Base-by-base conservation (phyloP, 2,113 vertebrate genomes). In the Salminus brasiliensis region DNA sequence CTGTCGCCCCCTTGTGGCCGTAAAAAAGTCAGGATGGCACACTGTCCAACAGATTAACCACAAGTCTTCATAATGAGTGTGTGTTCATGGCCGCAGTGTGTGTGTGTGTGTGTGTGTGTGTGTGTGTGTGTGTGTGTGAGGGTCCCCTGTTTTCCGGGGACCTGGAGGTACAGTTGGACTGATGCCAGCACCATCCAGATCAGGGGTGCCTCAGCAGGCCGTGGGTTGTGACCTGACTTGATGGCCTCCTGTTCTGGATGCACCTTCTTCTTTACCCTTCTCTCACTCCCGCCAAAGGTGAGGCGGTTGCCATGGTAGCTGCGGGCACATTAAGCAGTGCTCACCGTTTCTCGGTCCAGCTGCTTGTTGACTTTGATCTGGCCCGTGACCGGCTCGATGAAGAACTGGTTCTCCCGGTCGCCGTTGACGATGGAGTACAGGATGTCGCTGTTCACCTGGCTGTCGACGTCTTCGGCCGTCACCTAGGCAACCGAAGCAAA, bases 321-420 rank as follows among this genome's bases (percentile, higher is more conserved):
- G 49, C 45, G 10, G 30, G 21, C 7, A n/a, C 36, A 47, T 0
- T 7, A 5, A 4, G 13, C 25, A 9, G 11, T 72, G 55, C 96
- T 95, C 89, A 99, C 98, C 89, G 88, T 93, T 92, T 99, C 98
- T 82, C 96, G 91, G 88, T 99, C 98, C 90, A 98, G 93, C 76
- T 93, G 96, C 88, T 97, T 97, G 88, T 97, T 97, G 86, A 99
- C 95, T 70, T 95, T 97, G 88, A 99, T 92, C 4, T 97, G 92
- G 49, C 97, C 98, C 69, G 91, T 85, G 80, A 93, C 82, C 60
- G 96, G 95, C 90, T 98, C 96, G 47, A 99, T 92, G 1, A 94
- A 92, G 92, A 99, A 99, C 87, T 97, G 95, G 74, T 92, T 95
- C 84, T 96, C 94, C 74, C 80, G 90, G 89, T 99, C 97, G 5